Evolutionary conservation across 2,888 invertebrate genomes (phyloP).

Genomic region (Idaea dimidiata): DNA sequence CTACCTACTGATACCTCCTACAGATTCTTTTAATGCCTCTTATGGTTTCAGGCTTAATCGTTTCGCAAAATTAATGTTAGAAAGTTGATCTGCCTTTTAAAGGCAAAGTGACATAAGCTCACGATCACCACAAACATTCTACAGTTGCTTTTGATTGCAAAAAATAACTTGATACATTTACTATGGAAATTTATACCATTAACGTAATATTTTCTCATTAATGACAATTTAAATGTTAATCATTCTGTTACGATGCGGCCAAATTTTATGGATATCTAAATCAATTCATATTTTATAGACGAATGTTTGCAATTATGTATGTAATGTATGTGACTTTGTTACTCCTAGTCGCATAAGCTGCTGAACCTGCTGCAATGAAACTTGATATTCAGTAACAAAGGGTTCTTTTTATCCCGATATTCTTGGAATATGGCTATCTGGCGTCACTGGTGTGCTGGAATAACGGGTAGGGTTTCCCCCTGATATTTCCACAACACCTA

Average conservation of each 20-base stretch:
- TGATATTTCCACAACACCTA: too few relatives aligned
- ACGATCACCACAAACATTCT: slow-evolving; percentile 2
- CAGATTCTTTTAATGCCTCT: slow-evolving; percentile 13
- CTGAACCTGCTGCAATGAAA: too few relatives aligned
- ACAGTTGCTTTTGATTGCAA: slow-evolving; percentile 7
- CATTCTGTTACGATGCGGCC: neutral
- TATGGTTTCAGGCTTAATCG: slow-evolving; percentile 26
- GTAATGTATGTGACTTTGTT: too few relatives aligned
- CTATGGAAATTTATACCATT: slow-evolving; percentile 4
- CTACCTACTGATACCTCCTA: neutral
- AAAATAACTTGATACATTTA: neutral
- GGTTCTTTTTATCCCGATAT: too few relatives aligned
- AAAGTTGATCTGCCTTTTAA: slow-evolving; percentile 45
- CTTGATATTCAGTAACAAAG: too few relatives aligned
- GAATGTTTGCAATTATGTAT: too few relatives aligned
- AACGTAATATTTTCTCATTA: neutral
- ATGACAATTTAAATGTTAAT: neutral
- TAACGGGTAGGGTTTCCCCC: too few relatives aligned
- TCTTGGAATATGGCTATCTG: too few relatives aligned
- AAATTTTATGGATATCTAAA: neutral
- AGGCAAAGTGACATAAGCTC: slow-evolving; percentile 29
- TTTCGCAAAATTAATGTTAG: slow-evolving; percentile 42
- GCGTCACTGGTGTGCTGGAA: too few relatives aligned
- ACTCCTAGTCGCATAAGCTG: too few relatives aligned
- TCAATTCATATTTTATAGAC: too few relatives aligned